phyloP scores from a whole-genome alignment of 2,113 vertebrate species.

The Dasyurus viverrinus region DNA sequence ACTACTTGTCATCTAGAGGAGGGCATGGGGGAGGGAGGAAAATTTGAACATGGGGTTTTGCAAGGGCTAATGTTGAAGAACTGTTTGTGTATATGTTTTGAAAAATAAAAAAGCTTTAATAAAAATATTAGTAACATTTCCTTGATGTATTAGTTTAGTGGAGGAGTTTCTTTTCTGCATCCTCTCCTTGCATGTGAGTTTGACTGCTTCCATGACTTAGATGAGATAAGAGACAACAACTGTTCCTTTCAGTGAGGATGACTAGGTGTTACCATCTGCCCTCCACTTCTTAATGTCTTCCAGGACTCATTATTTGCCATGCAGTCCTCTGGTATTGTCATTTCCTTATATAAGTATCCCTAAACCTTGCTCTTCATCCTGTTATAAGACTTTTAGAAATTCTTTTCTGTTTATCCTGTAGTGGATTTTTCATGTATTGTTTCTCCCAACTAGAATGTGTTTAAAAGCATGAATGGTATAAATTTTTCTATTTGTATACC shows the following conservation, averaged over 20 bases:
- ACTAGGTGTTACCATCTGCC: background rate
- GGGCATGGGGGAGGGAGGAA: too few relatives aligned
- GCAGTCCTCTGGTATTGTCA: background rate
- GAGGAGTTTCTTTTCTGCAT: background rate
- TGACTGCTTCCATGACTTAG: background rate
- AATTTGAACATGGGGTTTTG: too few relatives aligned
- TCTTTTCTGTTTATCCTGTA: background rate
- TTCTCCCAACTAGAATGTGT: background rate
- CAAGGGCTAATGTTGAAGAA: too few relatives aligned
- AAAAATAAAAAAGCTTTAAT: too few relatives aligned
- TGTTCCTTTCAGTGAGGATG: background rate
- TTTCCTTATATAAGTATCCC: background rate
- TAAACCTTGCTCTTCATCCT: background rate
- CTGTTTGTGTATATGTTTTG: too few relatives aligned
- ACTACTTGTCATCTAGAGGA: too few relatives aligned
- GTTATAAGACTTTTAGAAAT: background rate
- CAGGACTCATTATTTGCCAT: background rate
- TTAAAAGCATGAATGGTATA: background rate
- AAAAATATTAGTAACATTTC: too few relatives aligned
- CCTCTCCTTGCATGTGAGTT: background rate
- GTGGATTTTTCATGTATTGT: background rate
- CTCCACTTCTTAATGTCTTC: background rate
- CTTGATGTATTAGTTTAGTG: too few relatives aligned
- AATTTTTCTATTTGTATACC: background rate
- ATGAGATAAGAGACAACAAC: background rate